These are phyloP conservation scores for Cryptus armator DNA, from an alignment of 2,888 invertebrate genomes.

Conservation along the genomic window DNA sequence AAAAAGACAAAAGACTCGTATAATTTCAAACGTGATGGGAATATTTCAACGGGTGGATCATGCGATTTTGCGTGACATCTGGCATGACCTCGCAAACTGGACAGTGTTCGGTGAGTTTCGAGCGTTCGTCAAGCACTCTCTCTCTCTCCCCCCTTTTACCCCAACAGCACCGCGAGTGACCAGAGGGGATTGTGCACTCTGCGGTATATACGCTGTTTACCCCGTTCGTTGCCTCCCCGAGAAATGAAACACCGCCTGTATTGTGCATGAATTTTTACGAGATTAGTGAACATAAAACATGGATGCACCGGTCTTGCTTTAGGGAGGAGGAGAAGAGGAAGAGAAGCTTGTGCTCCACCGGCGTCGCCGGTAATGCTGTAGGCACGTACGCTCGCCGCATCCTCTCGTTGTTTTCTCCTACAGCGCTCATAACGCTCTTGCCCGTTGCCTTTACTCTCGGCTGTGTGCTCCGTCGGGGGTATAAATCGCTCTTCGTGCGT, in stretches of 20 bases:
- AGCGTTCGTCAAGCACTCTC: slow-evolving; percentile 9
- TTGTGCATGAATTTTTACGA: slow-evolving; percentile 83
- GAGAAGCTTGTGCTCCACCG: background rate
- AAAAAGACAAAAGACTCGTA: slow-evolving; percentile 1
- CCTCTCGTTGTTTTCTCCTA: slow-evolving; percentile 38
- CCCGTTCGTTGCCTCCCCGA: slow-evolving; percentile 30
- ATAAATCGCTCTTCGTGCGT: slow-evolving; percentile 75
- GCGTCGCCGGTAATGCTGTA: slow-evolving; percentile 44
- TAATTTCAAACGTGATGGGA: slow-evolving; percentile 23
- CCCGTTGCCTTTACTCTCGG: slow-evolving; percentile 41
- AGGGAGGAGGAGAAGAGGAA: background rate
- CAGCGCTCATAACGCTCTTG: background rate
- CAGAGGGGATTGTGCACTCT: slow-evolving; percentile 4
- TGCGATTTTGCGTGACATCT: slow-evolving; percentile 7
- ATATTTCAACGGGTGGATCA: slow-evolving; percentile 43
- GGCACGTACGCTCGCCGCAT: slow-evolving; percentile 76
- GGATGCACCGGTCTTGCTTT: slow-evolving; percentile 56
- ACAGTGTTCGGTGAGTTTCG: background rate
- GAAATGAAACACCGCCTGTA: slow-evolving; percentile 78
- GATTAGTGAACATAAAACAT: slow-evolving; percentile 81
- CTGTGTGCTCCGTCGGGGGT: slow-evolving; percentile 40
- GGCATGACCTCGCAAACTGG: background rate
- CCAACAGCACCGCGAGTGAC: background rate
- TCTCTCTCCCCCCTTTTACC: background rate
- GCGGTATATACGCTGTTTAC: slow-evolving; percentile 48